A percentile compares a stretch with the other conserved stretches of the same genome.
Conservation (phyloP, 2,113 vertebrate genomes). For the Mystacornis crossleyi region DNA sequence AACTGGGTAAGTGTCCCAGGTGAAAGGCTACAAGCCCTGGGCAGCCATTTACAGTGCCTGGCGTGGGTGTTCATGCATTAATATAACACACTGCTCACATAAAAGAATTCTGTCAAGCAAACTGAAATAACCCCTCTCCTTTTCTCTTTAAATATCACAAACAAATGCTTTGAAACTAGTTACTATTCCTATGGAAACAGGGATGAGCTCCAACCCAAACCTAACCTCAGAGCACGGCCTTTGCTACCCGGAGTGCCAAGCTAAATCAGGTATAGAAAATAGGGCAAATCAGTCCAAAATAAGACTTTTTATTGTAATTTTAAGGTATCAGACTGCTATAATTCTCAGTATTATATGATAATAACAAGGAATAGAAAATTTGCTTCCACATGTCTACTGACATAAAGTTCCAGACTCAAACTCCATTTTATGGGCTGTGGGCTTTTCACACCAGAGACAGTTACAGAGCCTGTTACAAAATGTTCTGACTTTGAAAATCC, state of each 20-base stretch:
- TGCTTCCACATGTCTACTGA: neutral
- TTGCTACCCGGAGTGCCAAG: neutral
- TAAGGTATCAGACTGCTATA: neutral
- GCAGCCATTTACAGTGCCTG: neutral
- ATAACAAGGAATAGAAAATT: neutral
- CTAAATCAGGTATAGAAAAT: neutral
- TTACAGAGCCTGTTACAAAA: neutral
- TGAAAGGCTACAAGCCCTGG: neutral
- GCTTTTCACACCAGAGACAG: neutral
- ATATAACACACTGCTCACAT: neutral
- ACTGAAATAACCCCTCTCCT: conserved; percentile 24
- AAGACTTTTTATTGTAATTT: neutral
- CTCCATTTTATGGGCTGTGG: neutral
- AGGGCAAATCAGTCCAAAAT: neutral
- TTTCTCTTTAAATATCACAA: conserved; percentile 44
- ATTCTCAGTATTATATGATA: neutral
- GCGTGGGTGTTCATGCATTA: neutral
- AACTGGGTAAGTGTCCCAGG: neutral
- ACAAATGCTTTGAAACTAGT: conserved; percentile 14
- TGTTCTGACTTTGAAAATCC: neutral
- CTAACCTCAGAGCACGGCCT: neutral
- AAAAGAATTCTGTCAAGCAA: conserved; percentile 19
- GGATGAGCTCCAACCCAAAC: neutral
- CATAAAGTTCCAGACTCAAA: neutral
- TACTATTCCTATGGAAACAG: conserved; percentile 48